Conservation (phyloP, 2,797 vertebrate species). For the Lycodopsis pacificus region DNA sequence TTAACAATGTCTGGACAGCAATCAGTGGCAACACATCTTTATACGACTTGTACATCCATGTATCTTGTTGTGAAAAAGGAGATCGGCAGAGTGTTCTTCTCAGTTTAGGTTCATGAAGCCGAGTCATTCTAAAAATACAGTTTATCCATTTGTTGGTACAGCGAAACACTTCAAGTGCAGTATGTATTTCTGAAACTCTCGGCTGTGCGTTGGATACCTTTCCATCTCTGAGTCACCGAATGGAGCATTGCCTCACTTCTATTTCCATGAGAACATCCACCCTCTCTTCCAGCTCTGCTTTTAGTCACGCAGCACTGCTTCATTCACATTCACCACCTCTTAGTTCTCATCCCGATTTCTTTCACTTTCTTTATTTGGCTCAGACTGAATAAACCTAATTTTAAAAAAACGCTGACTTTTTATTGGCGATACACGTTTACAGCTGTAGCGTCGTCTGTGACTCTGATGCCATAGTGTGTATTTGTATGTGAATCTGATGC, state of each 20-base stretch:
- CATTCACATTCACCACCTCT: not conserved
- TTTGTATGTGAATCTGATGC: constrained; percentile 20
- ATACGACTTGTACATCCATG: not conserved
- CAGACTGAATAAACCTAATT: not conserved
- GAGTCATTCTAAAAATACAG: constrained; percentile 23
- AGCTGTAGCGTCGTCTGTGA: not conserved
- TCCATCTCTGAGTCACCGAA: constrained; percentile 44
- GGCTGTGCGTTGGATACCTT: constrained; percentile 2
- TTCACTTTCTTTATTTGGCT: not conserved
- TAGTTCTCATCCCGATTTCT: constrained; percentile 5
- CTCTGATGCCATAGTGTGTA: constrained; percentile 5
- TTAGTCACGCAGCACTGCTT: constrained; percentile 2
- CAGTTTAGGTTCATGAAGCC: constrained; percentile 4
- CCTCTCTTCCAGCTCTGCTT: constrained; percentile 10
- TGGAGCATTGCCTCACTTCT: constrained; percentile 13
- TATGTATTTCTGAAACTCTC: constrained; percentile 2
- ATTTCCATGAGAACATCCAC: constrained; percentile 24
- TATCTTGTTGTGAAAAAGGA: not conserved
- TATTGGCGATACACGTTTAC: not conserved
- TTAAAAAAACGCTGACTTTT: not conserved
- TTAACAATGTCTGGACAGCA: not conserved
- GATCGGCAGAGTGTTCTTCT: constrained; percentile 12
- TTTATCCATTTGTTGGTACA: not conserved
- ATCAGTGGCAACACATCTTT: not conserved
- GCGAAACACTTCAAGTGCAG: constrained; percentile 6